These are phyloP conservation scores for Zosterops hypoxanthus DNA, from an alignment of 2,113 vertebrate species.

Conservation along the genomic window DNA sequence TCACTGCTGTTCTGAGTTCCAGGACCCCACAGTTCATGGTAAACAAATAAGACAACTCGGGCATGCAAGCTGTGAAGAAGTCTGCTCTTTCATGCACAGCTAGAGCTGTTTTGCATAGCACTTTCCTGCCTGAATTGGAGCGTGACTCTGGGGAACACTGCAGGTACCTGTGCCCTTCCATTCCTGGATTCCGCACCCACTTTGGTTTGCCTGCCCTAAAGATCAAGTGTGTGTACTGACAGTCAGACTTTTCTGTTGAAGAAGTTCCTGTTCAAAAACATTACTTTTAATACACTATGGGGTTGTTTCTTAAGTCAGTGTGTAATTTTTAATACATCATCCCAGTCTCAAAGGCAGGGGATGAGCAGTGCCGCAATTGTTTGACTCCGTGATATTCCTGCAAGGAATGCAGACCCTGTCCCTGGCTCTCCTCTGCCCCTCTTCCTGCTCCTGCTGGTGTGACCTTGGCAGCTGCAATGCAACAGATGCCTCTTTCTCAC, in stretches of 20 bases:
- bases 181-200: not conserved
- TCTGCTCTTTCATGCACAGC: not conserved
- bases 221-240: not conserved
- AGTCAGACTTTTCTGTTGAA: not conserved
- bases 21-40: not conserved
- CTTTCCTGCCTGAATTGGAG: not conserved
- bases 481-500: constrained; percentile 51
- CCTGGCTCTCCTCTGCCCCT: not conserved
- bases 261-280: not conserved
- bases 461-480: constrained; percentile 49
- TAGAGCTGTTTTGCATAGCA: not conserved
- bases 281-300: not conserved
- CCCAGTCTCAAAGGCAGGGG: not conserved
- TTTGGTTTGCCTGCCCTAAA: not conserved
- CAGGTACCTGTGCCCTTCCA: not conserved
- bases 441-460: constrained; percentile 33
- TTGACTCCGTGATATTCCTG: not conserved
- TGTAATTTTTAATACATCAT: not conserved
- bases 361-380: not conserved
- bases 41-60: not conserved
- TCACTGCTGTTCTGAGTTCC: fast-evolving
- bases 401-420: not conserved
- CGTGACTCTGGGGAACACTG: not conserved
- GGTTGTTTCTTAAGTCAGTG: not conserved
- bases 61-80: constrained; percentile 5